phyloP scores from a whole-genome alignment of 2,888 invertebrate species.

The Galeopsomyia nigrocyanea region DNA sequence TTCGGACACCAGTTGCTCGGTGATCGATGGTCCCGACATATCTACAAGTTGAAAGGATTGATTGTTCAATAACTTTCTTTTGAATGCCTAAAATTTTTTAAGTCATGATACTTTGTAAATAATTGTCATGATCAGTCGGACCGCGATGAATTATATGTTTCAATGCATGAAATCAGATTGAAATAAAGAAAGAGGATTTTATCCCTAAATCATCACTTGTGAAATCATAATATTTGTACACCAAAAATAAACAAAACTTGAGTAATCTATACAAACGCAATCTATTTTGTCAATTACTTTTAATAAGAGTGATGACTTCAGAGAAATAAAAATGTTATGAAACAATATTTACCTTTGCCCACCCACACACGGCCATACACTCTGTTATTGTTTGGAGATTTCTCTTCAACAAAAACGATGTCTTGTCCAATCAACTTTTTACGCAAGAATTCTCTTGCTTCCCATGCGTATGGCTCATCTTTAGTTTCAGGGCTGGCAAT shows the following conservation, averaged over 20 bases:
- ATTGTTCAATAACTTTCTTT: neutral
- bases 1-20: conserved; percentile 89
- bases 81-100: neutral
- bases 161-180: too few relatives aligned
- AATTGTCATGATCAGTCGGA: too few relatives aligned
- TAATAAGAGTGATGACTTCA: too few relatives aligned
- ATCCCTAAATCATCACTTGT: too few relatives aligned
- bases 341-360: conserved; percentile 78
- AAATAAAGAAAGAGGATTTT: too few relatives aligned
- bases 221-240: too few relatives aligned
- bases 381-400: conserved; percentile 84
- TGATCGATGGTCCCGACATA: conserved; percentile 85
- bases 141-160: too few relatives aligned
- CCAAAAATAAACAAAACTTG: too few relatives aligned
- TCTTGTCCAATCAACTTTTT: conserved; percentile 93
- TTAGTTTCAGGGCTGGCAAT: conserved; percentile 74
- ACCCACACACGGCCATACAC: conserved; percentile 91
- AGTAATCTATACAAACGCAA: too few relatives aligned
- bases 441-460: conserved; percentile 94
- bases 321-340: too few relatives aligned
- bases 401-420: conserved; percentile 88
- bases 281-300: too few relatives aligned
- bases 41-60: conserved; percentile 62
- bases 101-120: too few relatives aligned
- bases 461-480: conserved; percentile 98